Evolutionary conservation across 2,113 vertebrate genomes (phyloP).

Genomic region (Myanophis thanlyinensis): DNA sequence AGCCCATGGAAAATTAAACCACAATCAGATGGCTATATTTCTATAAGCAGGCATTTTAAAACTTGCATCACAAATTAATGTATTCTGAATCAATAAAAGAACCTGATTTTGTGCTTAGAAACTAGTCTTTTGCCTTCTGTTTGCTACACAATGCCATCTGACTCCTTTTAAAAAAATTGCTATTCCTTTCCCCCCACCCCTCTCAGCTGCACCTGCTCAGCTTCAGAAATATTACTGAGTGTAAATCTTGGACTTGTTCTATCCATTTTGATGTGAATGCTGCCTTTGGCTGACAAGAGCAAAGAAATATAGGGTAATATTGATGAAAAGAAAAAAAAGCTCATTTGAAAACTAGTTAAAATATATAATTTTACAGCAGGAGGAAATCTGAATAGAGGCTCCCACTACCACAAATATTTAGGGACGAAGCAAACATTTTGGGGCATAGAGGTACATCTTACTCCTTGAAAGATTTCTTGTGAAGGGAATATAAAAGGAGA

Average conservation of each 20-base stretch:
- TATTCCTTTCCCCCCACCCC: slow-evolving; percentile 1
- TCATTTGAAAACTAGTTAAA: slow-evolving; percentile 51
- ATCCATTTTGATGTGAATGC: slow-evolving; percentile 47
- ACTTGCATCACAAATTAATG: slow-evolving; percentile 62
- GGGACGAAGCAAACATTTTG: background rate
- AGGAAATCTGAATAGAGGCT: background rate
- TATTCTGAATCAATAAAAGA: slow-evolving; percentile 71
- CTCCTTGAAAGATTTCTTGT: background rate
- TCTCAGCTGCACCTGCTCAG: slow-evolving; percentile 68
- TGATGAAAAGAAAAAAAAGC: slow-evolving; percentile 52
- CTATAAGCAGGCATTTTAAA: slow-evolving; percentile 67
- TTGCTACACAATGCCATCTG: slow-evolving; percentile 67
- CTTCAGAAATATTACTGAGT: slow-evolving; percentile 60
- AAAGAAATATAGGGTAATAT: slow-evolving; percentile 33
- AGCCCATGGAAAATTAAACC: slow-evolving; percentile 59
- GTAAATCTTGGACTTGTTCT: slow-evolving; percentile 54
- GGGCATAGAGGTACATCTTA: background rate
- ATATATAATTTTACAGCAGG: slow-evolving; percentile 43
- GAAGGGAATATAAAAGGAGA: background rate
- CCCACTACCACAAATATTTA: slow-evolving; percentile 1
- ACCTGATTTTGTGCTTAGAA: slow-evolving; percentile 71
- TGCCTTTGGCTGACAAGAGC: slow-evolving; percentile 34
- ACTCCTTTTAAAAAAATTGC: slow-evolving; percentile 63
- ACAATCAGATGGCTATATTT: slow-evolving; percentile 61
- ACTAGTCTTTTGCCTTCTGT: slow-evolving; percentile 64